Percentiles rank a stretch among this genome's conserved stretches.
phyloP scores from a whole-genome alignment of 2,888 invertebrate genomes.

The Macrophya alboannulata region DNA sequence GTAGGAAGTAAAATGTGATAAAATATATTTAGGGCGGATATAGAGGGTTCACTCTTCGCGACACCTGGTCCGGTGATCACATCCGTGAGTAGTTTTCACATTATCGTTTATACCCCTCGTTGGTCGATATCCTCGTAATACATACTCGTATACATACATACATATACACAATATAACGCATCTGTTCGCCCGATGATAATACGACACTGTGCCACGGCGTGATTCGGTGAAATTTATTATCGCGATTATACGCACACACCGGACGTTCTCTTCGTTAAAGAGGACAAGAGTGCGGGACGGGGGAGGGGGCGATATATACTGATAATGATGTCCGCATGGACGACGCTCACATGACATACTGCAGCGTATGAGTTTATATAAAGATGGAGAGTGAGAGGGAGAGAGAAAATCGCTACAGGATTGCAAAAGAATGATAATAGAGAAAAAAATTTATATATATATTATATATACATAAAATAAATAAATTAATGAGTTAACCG shows the following conservation, averaged over 20 bases:
- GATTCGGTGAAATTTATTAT: constrained; percentile 43
- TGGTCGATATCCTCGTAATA: not conserved
- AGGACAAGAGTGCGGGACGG: not conserved
- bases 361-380: not conserved
- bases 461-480: not conserved
- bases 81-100: constrained; percentile 13
- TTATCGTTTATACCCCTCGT: not conserved
- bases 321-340: constrained; percentile 30
- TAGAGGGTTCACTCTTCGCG: constrained; percentile 12
- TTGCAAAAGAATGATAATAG: not conserved
- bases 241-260: not conserved
- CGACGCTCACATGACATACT: not conserved
- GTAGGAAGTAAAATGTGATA: constrained; percentile 33
- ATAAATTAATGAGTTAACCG: not conserved
- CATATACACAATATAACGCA: not conserved
- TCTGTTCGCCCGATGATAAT: constrained; percentile 27
- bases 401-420: not conserved
- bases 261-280: constrained; percentile 12
- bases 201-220: constrained; percentile 13
- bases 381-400: not conserved
- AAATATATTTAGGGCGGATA: constrained; percentile 32
- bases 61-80: constrained; percentile 27
- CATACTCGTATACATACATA: not conserved
- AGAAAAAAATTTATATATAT: not conserved
- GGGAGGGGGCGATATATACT: not conserved